Conservation (phyloP, 2,113 vertebrate species). For the Progne subis region DNA sequence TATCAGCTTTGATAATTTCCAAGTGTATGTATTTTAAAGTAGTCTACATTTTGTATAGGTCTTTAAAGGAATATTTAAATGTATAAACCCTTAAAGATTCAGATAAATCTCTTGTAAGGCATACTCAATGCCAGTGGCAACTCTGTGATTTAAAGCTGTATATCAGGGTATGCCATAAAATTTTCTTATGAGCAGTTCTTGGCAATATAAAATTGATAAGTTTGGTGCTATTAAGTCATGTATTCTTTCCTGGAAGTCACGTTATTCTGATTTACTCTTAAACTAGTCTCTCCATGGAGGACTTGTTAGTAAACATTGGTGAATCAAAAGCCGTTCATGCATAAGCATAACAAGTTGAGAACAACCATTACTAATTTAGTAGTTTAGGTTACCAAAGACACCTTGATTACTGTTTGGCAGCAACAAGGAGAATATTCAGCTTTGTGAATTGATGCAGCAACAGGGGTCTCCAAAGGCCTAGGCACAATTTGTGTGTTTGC, state of each 20-base stretch:
- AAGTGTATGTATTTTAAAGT: neutral
- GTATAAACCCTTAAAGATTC: neutral
- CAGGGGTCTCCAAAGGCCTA: neutral
- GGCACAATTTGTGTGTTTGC: neutral
- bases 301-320: neutral
- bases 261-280: neutral
- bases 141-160: neutral
- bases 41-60: neutral
- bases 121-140: neutral
- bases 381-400: neutral
- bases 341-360: neutral
- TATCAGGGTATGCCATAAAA: neutral
- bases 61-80: conserved; percentile 6
- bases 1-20: neutral
- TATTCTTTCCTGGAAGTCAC: neutral
- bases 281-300: neutral
- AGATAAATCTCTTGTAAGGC: neutral
- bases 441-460: neutral
- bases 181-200: neutral
- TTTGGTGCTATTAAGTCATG: neutral
- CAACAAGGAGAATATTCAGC: neutral
- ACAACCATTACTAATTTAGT: neutral
- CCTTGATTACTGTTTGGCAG: neutral
- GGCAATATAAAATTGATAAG: neutral
- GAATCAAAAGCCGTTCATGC: neutral